These are phyloP conservation scores for Parauchenoglanis ngamensis DNA, from an alignment of 2,797 vertebrate genomes.

Conservation along the genomic window DNA sequence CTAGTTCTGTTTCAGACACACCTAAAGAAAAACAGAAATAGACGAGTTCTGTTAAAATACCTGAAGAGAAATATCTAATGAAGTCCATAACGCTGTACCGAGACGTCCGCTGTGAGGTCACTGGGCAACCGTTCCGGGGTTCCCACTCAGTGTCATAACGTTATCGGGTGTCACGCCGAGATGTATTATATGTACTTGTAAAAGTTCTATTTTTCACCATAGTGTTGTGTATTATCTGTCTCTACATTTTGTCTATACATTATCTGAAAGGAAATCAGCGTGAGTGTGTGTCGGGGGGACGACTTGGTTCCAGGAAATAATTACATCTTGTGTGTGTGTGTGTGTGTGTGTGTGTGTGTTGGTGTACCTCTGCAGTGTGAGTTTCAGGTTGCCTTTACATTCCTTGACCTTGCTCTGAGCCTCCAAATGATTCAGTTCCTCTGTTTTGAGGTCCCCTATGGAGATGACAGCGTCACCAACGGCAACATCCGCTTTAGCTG, in stretches of 20 bases:
- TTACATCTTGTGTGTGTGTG: neutral
- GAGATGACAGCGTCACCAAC: conserved; percentile 92
- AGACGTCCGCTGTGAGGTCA: neutral
- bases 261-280: neutral
- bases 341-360: conserved; percentile 25
- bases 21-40: neutral
- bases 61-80: neutral
- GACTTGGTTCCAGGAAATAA: too few species aligned
- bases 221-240: neutral
- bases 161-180: neutral
- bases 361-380: conserved; percentile 85
- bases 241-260: neutral
- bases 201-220: neutral
- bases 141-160: neutral
- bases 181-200: too few species aligned
- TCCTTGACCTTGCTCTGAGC: conserved; percentile 98
- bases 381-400: conserved; percentile 86
- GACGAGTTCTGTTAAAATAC: neutral
- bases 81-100: neutral
- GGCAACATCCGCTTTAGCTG: conserved; percentile 81
- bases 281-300: neutral
- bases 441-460: conserved; percentile 89
- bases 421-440: conserved; percentile 96
- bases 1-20: too few species aligned
- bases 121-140: neutral